These are phyloP conservation scores for Lindbergichthys nudifrons DNA, from an alignment of 2,797 vertebrate genomes.

Conservation along the genomic window DNA sequence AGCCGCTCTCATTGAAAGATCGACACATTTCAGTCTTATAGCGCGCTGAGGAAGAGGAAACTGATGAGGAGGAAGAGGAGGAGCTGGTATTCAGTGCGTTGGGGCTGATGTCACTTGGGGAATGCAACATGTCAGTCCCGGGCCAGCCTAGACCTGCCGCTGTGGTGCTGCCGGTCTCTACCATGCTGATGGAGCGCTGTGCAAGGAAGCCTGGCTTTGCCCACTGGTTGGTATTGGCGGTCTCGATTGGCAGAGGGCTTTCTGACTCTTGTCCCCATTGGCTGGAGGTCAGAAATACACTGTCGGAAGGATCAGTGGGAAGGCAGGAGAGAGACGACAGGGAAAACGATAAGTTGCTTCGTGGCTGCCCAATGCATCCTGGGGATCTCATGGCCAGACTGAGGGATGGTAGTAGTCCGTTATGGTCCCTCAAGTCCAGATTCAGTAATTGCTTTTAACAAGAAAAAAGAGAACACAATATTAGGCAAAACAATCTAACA, in stretches of 20 bases:
- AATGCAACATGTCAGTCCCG: conserved; percentile 35
- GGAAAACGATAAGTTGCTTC: conserved; percentile 55
- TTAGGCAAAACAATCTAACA: background rate
- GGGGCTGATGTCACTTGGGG: conserved; percentile 60
- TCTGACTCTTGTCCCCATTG: conserved; percentile 68
- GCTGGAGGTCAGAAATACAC: conserved; percentile 49
- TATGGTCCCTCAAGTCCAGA: conserved; percentile 72
- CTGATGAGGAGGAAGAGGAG: conserved; percentile 48
- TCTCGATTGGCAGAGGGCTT: conserved; percentile 45
- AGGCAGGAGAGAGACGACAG: conserved; percentile 66
- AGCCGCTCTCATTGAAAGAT: conserved; percentile 84
- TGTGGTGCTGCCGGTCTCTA: conserved; percentile 67
- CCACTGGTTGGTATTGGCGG: conserved; percentile 52
- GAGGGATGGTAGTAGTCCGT: conserved; percentile 35
- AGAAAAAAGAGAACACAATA: background rate
- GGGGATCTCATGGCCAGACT: conserved; percentile 57
- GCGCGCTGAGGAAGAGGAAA: conserved; percentile 75
- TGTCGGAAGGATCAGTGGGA: conserved; percentile 54
- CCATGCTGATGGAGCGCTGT: conserved; percentile 80
- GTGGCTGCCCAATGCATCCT: conserved; percentile 54
- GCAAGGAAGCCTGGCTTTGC: conserved; percentile 64
- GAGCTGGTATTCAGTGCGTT: conserved; percentile 48
- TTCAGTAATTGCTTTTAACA: conserved; percentile 70
- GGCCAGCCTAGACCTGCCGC: conserved; percentile 65
- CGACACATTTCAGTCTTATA: conserved; percentile 90